phyloP scores from a whole-genome alignment of 2,113 vertebrate genomes.

The Rissa tridactyla region DNA sequence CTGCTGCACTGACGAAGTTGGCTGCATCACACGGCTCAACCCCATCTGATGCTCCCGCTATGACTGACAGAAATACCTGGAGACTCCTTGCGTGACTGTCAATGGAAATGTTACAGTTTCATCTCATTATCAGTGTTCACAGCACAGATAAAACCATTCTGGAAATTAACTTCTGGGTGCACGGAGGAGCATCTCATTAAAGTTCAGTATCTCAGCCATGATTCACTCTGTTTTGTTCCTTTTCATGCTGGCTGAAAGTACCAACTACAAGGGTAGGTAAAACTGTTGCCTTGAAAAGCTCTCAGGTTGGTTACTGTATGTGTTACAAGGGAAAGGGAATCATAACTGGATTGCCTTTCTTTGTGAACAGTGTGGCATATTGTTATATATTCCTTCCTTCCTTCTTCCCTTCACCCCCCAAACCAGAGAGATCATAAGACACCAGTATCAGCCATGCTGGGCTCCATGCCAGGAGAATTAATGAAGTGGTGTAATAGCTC shows the following conservation, averaged over 20 bases:
- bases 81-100: slow-evolving; percentile 1
- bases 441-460: slow-evolving; percentile 46
- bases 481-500: slow-evolving; percentile 72
- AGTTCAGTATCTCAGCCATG: slow-evolving; percentile 1
- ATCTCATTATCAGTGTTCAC: slow-evolving; percentile 39
- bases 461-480: slow-evolving; percentile 69
- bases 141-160: slow-evolving; percentile 19
- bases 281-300: slow-evolving; percentile 14
- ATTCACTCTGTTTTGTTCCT: background rate
- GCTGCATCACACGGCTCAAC: background rate
- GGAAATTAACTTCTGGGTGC: slow-evolving; percentile 44
- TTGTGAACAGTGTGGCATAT: background rate
- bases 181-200: background rate
- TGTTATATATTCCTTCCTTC: background rate
- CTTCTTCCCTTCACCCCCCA: background rate
- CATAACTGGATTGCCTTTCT: background rate
- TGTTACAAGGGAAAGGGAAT: background rate
- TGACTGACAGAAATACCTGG: slow-evolving; percentile 54
- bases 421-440: slow-evolving; percentile 50
- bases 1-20: background rate
- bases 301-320: background rate
- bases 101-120: slow-evolving; percentile 16
- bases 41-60: slow-evolving; percentile 40
- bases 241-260: background rate
- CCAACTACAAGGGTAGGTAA: background rate